Evolutionary conservation across 2,797 vertebrate genomes (phyloP).

Genomic region (Borostomias antarcticus): DNA sequence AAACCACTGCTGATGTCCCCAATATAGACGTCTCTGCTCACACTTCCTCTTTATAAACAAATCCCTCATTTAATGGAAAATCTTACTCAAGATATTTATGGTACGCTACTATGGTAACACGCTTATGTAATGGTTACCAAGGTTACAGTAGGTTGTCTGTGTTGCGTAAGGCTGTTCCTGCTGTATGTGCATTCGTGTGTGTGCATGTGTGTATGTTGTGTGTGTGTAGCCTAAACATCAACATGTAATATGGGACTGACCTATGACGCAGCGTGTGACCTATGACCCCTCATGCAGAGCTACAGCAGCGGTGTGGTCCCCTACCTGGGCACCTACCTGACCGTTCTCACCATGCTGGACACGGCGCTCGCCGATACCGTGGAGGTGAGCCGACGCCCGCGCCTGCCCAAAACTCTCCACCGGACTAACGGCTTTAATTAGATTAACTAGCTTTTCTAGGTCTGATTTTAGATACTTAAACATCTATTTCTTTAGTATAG

Average conservation of each 20-base stretch:
- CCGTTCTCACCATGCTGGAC: slow-evolving; percentile 89
- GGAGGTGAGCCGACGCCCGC: slow-evolving; percentile 68
- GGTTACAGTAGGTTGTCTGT: too few species aligned
- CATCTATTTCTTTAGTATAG: too few species aligned
- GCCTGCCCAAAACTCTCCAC: too few species aligned
- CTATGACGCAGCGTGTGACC: not conserved
- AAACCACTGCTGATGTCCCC: not conserved
- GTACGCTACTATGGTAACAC: too few species aligned
- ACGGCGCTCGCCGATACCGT: slow-evolving; percentile 84
- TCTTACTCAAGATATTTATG: not conserved
- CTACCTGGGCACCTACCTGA: slow-evolving; percentile 90
- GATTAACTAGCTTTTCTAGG: too few species aligned
- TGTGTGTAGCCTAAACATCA: not conserved
- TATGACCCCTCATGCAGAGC: slow-evolving; percentile 48
- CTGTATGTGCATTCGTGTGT: not conserved
- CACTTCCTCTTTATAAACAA: slow-evolving; percentile 31
- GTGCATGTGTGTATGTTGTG: not conserved
- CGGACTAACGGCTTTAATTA: too few species aligned
- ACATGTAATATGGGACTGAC: not conserved
- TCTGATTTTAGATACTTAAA: too few species aligned
- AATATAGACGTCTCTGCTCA: slow-evolving; percentile 18
- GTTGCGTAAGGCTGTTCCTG: too few species aligned
- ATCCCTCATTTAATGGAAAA: slow-evolving; percentile 24
- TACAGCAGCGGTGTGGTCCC: slow-evolving; percentile 76
- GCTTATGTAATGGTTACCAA: not conserved